Evolutionary conservation across 2,888 invertebrate genomes (phyloP).

Genomic region (Torymus texanus): DNA sequence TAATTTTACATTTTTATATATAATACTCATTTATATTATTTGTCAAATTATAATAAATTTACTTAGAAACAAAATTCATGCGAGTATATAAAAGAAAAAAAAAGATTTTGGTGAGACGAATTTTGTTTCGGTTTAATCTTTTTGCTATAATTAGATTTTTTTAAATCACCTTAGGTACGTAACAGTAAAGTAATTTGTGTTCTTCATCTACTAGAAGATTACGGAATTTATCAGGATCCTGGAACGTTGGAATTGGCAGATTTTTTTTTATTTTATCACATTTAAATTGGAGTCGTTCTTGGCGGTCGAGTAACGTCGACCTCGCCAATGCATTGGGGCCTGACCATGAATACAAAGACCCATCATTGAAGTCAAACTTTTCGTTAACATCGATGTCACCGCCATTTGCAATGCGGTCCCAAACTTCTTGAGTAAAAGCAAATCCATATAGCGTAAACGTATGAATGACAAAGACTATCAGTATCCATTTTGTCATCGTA

Average conservation of each 20-base stretch:
- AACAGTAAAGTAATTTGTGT: constrained; percentile 91
- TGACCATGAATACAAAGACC: constrained; percentile 65
- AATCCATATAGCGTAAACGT: neutral
- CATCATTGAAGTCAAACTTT: constrained; percentile 42
- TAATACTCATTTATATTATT: too few relatives aligned
- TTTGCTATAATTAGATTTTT: neutral
- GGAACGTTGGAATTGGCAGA: constrained; percentile 47
- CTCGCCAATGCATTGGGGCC: constrained; percentile 70
- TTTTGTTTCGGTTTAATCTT: neutral
- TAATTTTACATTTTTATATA: too few relatives aligned
- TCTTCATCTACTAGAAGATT: constrained; percentile 90
- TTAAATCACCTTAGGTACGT: constrained; percentile 89
- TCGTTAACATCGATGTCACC: constrained; percentile 39
- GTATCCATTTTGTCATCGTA: constrained; percentile 52
- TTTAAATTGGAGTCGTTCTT: constrained; percentile 70
- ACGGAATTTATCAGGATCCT: constrained; percentile 79
- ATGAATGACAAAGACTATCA: constrained; percentile 5
- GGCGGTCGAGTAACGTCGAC: constrained; percentile 70
- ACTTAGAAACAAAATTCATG: too few relatives aligned
- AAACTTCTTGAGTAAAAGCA: constrained; percentile 38
- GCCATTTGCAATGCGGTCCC: constrained; percentile 50
- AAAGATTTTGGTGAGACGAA: too few relatives aligned
- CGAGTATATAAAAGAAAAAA: too few relatives aligned
- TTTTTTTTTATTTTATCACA: constrained; percentile 65
- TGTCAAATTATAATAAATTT: too few relatives aligned